A percentile compares a stretch with the other conserved stretches of the same genome.
phyloP scores from a whole-genome alignment of 1,140 invertebrate species.

The Rhopalosiphum padi region DNA sequence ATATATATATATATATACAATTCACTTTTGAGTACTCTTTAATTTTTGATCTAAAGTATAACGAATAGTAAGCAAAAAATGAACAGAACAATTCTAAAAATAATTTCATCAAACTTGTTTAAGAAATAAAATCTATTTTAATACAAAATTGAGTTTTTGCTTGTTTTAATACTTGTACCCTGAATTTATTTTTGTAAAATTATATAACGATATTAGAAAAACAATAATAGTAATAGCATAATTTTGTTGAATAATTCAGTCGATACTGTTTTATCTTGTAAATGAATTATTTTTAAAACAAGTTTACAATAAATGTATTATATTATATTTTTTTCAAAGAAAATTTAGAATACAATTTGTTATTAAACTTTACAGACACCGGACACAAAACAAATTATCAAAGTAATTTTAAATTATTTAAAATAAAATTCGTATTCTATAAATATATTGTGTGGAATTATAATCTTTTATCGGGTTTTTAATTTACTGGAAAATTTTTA shows the following conservation, averaged over 20 bases:
- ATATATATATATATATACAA: neutral
- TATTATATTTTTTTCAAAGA: neutral
- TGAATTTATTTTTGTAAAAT: neutral
- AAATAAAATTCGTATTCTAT: neutral
- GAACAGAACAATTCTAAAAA: neutral
- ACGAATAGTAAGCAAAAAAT: neutral
- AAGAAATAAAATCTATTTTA: neutral
- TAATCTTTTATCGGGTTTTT: neutral
- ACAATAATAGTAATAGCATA: neutral
- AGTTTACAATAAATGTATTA: neutral
- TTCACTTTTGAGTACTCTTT: neutral
- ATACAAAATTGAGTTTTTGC: neutral
- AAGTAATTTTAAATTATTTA: neutral
- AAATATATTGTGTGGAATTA: neutral
- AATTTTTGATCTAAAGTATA: neutral
- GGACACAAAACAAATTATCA: neutral
- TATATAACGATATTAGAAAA: neutral
- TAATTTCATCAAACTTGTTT: neutral
- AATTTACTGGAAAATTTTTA: neutral
- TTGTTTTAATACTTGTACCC: neutral
- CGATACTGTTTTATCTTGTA: neutral
- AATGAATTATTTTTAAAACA: neutral
- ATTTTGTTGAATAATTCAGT: neutral
- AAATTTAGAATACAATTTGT: neutral
- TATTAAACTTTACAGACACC: neutral